Conservation (phyloP, 2,113 vertebrate genomes). For the Gasterosteus aculeatus region DNA sequence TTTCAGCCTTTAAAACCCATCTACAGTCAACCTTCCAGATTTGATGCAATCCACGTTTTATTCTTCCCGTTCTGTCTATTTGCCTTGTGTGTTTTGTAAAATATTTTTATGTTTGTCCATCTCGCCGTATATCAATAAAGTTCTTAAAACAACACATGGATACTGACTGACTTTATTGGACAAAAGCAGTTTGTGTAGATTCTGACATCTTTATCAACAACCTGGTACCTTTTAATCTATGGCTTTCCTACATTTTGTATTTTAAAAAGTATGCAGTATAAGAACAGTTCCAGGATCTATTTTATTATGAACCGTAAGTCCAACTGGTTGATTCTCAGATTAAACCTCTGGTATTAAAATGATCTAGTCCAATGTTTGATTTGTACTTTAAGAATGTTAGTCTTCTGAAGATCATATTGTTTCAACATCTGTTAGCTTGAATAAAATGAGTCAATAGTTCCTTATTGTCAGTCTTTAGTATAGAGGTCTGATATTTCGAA, state of each 20-base stretch:
- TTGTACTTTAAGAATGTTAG: neutral
- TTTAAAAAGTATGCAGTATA: no score
- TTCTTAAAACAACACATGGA: slow-evolving; percentile 47
- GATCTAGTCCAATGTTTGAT: neutral
- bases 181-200: neutral
- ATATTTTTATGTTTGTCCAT: slow-evolving; percentile 80
- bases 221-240: no score
- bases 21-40: slow-evolving; percentile 76
- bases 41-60: slow-evolving; percentile 42
- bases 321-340: no score
- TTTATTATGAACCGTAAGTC: no score
- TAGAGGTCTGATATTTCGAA: no score
- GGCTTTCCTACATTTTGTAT: no score
- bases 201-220: no score
- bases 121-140: slow-evolving; percentile 75
- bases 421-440: no score
- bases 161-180: neutral
- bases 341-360: neutral
- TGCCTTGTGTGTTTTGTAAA: slow-evolving; percentile 69
- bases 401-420: no score
- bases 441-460: no score
- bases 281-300: no score
- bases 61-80: neutral
- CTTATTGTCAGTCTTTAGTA: no score
- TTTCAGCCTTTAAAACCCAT: slow-evolving; percentile 80